Evolutionary conservation across 2,113 vertebrate genomes (phyloP).

Genomic region (Peromyscus californicus): DNA sequence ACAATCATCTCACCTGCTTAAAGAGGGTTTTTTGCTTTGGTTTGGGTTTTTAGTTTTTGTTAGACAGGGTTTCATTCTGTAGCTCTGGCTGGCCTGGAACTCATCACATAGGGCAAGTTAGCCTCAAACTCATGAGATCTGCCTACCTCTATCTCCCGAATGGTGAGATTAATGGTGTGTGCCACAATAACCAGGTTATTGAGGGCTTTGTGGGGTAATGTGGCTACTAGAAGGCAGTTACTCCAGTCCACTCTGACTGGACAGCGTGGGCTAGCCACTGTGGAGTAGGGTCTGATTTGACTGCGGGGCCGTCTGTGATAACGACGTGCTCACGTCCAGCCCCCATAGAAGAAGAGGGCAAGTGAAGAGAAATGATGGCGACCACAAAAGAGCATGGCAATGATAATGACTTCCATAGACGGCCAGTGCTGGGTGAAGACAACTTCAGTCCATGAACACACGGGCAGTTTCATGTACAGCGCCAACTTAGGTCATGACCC

Average conservation of each 20-base stretch:
- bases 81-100: background rate
- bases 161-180: background rate
- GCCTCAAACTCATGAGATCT: background rate
- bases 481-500: background rate
- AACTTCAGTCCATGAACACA: background rate
- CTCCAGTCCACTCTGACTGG: background rate
- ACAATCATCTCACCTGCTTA: background rate
- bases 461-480: accelerated
- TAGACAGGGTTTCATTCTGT: background rate
- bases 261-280: background rate
- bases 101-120: background rate
- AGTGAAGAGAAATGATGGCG: background rate
- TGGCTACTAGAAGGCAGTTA: background rate
- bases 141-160: background rate
- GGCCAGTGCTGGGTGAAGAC: too few relatives aligned
- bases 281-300: background rate
- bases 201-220: background rate
- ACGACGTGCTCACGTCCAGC: background rate
- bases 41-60: background rate
- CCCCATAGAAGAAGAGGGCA: background rate
- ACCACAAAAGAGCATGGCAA: background rate
- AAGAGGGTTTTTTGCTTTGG: background rate
- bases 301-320: accelerated
- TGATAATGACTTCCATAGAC: accelerated
- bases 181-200: background rate